Conservation (phyloP, 2,888 invertebrate genomes). For the Cyclophora punctaria region DNA sequence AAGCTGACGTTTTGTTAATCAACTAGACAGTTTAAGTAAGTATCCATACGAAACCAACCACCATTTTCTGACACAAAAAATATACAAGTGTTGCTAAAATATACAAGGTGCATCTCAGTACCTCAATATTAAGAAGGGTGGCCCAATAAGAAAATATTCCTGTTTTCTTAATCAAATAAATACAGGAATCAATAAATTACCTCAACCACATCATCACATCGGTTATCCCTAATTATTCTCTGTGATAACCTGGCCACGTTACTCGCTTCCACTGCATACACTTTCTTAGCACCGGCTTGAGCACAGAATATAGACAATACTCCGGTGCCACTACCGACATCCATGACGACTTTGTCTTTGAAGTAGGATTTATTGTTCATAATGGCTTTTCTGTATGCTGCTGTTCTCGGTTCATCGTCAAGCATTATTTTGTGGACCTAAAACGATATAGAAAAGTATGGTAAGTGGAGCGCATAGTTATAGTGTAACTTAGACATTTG, state of each 20-base stretch:
- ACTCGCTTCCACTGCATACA: slow-evolving; percentile 90
- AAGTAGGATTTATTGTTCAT: slow-evolving; percentile 78
- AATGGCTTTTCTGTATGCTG: slow-evolving; percentile 88
- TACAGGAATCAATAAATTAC: slow-evolving; percentile 36
- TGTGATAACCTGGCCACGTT: slow-evolving; percentile 78
- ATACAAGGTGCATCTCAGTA: too few species aligned
- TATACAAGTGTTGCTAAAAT: too few species aligned
- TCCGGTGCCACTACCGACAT: slow-evolving; percentile 91
- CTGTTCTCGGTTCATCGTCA: slow-evolving; percentile 82
- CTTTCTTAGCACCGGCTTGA: slow-evolving; percentile 90
- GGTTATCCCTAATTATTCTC: slow-evolving; percentile 82
- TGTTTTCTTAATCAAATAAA: too few species aligned
- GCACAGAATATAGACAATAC: slow-evolving; percentile 93
- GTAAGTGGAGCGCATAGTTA: neutral
- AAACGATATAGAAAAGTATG: slow-evolving; percentile 12
- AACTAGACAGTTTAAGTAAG: too few species aligned
- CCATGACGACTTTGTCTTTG: slow-evolving; percentile 86
- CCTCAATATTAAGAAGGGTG: too few species aligned
- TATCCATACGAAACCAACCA: too few species aligned
- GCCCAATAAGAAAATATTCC: too few species aligned
- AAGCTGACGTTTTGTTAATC: too few species aligned
- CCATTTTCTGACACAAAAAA: too few species aligned
- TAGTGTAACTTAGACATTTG: too few species aligned
- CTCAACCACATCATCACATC: slow-evolving; percentile 78
- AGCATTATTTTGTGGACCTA: slow-evolving; percentile 89